phyloP scores from a whole-genome alignment of 2,888 invertebrate genomes.

The Tigriopus californicus region DNA sequence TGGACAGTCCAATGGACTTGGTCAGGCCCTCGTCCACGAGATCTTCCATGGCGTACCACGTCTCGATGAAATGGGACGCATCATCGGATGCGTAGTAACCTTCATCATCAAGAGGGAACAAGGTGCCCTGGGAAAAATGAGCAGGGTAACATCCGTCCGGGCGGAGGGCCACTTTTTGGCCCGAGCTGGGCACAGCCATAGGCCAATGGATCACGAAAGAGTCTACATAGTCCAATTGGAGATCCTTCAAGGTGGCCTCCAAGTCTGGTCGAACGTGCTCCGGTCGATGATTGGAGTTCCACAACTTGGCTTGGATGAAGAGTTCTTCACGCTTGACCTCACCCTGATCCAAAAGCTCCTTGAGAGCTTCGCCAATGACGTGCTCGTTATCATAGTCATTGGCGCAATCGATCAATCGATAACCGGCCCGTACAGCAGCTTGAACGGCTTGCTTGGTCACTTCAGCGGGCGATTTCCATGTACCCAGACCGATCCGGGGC shows the following conservation, averaged over 20 bases:
- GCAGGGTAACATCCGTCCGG: constrained; percentile 1
- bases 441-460: not conserved
- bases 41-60: constrained; percentile 7
- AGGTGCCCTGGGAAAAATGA: not conserved
- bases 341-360: not conserved
- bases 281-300: constrained; percentile 11
- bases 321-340: not conserved
- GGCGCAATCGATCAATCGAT: constrained; percentile 7
- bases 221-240: constrained; percentile 9
- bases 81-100: constrained; percentile 1
- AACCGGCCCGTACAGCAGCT: not conserved
- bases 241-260: constrained; percentile 8
- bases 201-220: constrained; percentile 14
- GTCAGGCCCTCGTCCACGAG: not conserved
- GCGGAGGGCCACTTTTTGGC: not conserved
- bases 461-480: not conserved
- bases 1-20: constrained; percentile 6
- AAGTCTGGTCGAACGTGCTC: constrained; percentile 6
- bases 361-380: constrained; percentile 1
- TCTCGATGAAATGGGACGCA: constrained; percentile 3
- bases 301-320: constrained; percentile 6
- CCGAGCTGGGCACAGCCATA: not conserved
- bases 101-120: constrained; percentile 11
- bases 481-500: not conserved
- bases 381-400: constrained; percentile 9